Evolutionary conservation across 2,888 invertebrate species (phyloP).

Genomic region (Epicampocera succincta): DNA sequence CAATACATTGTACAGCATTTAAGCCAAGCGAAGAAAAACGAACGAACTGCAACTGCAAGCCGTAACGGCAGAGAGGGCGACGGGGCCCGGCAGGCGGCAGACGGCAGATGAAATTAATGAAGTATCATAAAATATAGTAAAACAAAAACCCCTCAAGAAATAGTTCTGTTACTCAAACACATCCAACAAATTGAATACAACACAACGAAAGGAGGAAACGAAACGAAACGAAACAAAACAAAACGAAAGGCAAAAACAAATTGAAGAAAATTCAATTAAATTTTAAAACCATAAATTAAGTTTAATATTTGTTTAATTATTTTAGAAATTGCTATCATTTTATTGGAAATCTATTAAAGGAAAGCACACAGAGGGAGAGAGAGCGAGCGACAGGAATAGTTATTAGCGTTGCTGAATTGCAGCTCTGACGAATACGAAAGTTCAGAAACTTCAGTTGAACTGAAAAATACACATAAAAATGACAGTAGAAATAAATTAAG

Average conservation of each 20-base stretch:
- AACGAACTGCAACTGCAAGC: too few relatives aligned
- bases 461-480: too few relatives aligned
- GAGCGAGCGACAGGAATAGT: too few relatives aligned
- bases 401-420: too few relatives aligned
- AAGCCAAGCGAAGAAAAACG: background rate
- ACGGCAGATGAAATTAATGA: conserved; percentile 17
- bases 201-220: background rate
- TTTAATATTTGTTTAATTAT: conserved; percentile 28
- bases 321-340: background rate
- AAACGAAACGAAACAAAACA: background rate
- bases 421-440: too few relatives aligned
- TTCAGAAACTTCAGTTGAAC: too few relatives aligned
- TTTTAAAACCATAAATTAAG: conserved; percentile 24
- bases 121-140: conserved; percentile 14
- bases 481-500: too few relatives aligned
- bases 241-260: background rate
- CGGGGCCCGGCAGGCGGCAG: too few relatives aligned
- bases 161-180: conserved; percentile 10
- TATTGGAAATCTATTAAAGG: too few relatives aligned
- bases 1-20: conserved; percentile 23
- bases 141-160: conserved; percentile 39
- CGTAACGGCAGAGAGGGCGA: too few relatives aligned
- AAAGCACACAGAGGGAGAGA: too few relatives aligned
- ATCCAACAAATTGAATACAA: background rate
- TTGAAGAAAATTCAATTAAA: conserved; percentile 12